phyloP scores from a whole-genome alignment of 2,797 vertebrate genomes.

The Botia kubotai region DNA sequence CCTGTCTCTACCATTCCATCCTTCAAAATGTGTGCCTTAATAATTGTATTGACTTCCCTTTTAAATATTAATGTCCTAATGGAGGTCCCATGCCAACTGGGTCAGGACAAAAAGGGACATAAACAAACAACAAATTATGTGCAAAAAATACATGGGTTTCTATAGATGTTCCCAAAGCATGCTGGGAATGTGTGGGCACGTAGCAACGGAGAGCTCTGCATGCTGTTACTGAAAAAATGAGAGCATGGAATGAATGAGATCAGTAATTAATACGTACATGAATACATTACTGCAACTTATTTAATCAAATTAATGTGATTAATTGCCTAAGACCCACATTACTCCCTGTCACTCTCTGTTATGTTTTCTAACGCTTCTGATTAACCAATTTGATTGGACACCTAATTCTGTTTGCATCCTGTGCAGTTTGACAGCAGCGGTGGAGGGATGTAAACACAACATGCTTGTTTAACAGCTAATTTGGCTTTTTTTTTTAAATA shows the following conservation, averaged over 20 bases:
- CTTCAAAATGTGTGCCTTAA: conserved; percentile 44
- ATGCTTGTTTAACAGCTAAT: conserved; percentile 12
- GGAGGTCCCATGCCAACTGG: conserved; percentile 13
- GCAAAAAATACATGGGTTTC: conserved; percentile 17
- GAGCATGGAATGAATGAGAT: conserved; percentile 51
- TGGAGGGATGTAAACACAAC: not conserved
- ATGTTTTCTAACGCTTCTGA: conserved; percentile 66
- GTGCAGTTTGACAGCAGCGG: conserved; percentile 34
- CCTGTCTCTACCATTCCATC: not conserved
- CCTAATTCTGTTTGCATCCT: conserved; percentile 67
- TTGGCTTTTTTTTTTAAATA: not conserved
- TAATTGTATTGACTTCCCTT: conserved; percentile 51
- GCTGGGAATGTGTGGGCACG: conserved; percentile 11
- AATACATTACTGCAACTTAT: conserved; percentile 43
- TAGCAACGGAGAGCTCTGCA: not conserved
- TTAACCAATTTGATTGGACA: conserved; percentile 59
- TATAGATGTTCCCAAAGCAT: conserved; percentile 25
- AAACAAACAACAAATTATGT: not conserved
- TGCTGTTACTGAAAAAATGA: conserved; percentile 26
- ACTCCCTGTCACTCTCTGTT: conserved; percentile 58
- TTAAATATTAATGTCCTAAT: conserved; percentile 55
- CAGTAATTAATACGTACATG: conserved; percentile 48
- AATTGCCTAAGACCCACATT: conserved; percentile 34
- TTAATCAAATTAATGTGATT: conserved; percentile 52
- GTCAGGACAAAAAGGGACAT: conserved; percentile 16